Evolutionary conservation across 2,113 vertebrate species (phyloP).

Genomic region (Dermatemys mawii): DNA sequence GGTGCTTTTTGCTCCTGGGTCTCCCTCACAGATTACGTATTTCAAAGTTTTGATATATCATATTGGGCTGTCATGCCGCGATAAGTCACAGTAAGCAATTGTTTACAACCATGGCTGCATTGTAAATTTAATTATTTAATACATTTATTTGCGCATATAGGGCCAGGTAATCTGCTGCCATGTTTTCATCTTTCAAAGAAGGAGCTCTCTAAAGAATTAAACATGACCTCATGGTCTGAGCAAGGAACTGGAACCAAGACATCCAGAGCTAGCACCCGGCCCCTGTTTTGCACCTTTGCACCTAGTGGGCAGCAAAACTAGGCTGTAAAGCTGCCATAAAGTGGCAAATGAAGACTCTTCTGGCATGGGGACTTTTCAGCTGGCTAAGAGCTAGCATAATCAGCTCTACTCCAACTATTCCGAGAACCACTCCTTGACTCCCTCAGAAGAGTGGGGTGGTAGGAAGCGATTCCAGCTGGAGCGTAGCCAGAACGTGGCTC

Average conservation of each 20-base stretch:
- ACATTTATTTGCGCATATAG: not conserved
- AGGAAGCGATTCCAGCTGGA: not conserved
- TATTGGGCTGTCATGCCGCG: not conserved
- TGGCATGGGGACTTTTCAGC: not conserved
- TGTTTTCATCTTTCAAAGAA: not conserved
- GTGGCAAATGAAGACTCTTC: not conserved
- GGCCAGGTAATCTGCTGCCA: not conserved
- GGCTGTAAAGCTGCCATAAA: not conserved
- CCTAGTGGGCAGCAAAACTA: not conserved
- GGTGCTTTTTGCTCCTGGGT: accelerated
- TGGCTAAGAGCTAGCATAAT: not conserved
- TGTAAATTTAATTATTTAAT: not conserved
- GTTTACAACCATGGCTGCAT: not conserved
- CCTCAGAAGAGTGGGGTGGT: not conserved
- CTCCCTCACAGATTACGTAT: not conserved
- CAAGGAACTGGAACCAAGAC: not conserved
- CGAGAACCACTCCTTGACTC: not conserved
- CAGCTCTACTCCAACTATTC: not conserved
- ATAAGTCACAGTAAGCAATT: not conserved
- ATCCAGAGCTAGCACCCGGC: not conserved
- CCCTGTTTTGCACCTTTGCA: not conserved
- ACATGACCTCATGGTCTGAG: not conserved
- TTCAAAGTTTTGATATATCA: not conserved
- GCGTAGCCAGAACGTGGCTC: not conserved
- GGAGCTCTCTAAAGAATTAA: not conserved